Conservation (phyloP, 1,140 invertebrate genomes). For the Magallana angulata region DNA sequence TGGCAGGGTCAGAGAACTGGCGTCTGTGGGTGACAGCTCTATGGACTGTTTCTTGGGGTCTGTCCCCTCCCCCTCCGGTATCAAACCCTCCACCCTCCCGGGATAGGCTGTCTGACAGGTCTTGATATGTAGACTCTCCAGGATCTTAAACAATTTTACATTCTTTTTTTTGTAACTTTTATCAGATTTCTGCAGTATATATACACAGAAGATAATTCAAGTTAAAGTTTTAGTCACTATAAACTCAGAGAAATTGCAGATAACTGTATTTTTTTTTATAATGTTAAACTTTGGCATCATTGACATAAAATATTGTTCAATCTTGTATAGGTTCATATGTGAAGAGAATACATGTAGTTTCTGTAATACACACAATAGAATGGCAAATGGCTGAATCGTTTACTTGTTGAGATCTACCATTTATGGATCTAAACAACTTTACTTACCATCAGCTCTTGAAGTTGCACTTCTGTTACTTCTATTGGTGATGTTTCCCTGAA, state of each 20-base stretch:
- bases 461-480: conserved; percentile 61
- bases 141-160: background rate
- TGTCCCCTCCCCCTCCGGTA: conserved; percentile 33
- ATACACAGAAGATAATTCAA: too few relatives aligned
- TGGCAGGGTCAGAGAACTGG: conserved; percentile 64
- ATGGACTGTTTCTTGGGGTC: conserved; percentile 42
- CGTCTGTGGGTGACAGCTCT: conserved; percentile 55
- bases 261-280: too few relatives aligned
- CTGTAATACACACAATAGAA: too few relatives aligned
- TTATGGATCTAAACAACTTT: background rate
- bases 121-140: background rate
- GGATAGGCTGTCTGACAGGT: conserved; percentile 57
- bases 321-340: too few relatives aligned
- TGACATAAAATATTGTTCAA: too few relatives aligned
- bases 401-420: background rate
- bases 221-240: too few relatives aligned
- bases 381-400: too few relatives aligned
- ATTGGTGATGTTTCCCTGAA: conserved; percentile 64
- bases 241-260: too few relatives aligned
- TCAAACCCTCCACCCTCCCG: conserved; percentile 55
- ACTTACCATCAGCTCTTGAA: conserved; percentile 59
- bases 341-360: too few relatives aligned
- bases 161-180: background rate
- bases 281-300: too few relatives aligned
- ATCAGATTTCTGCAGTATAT: too few relatives aligned